Evolutionary conservation across 64 coral and sea anemone genomes (phyloP), one percentile per base, ranked within the genome.

Genomic region (Montipora capricornis): DNA sequence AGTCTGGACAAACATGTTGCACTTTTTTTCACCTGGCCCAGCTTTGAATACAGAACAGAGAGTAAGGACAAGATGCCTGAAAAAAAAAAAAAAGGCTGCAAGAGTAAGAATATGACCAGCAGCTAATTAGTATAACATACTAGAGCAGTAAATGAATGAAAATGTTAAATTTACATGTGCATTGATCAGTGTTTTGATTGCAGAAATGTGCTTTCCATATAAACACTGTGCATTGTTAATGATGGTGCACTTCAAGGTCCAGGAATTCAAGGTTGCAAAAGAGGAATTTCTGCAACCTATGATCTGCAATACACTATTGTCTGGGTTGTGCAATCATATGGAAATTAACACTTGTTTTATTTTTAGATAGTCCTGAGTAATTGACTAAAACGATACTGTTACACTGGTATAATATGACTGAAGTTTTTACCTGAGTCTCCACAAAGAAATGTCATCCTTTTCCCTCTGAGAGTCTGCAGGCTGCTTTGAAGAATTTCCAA

Each of bases 371-470:
- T n/a, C n/a, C n/a, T n/a, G 52, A 13, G 20, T 71, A 11, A 73
- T 48, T 61, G 19, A 11, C 13, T 77, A n/a, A 67, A 12, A 15
- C 10, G 16, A 9, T 14, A 17, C 12, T 67, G 62, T 67, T 14
- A 67, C 8, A 15, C 12, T 67, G 12, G 16, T 67, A 67, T 37
- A 37, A 37, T 37, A 37, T 37, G 37, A 37, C 37, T 37, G 5
- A 71, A 24, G 5, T 71, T 68, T 68, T 87, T 47, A 96, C 97
- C 97, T 91, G 97, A 69, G 89, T 99, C 97, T 79, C 97, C 97
- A 94, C 97, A 99, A 62, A 95, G 78, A 79, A 99, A 99, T 71
- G 97, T 99, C 16, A 93, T 10, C 46, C 97, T 90, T 59, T 75
- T 91, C 20, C 92, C 89, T 77, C 59, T 94, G 0, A 99, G 84